Evolutionary conservation across 2,888 invertebrate species (phyloP), one percentile per base, ranked within the genome.

Genomic region (Drosophila trichaetosa): DNA sequence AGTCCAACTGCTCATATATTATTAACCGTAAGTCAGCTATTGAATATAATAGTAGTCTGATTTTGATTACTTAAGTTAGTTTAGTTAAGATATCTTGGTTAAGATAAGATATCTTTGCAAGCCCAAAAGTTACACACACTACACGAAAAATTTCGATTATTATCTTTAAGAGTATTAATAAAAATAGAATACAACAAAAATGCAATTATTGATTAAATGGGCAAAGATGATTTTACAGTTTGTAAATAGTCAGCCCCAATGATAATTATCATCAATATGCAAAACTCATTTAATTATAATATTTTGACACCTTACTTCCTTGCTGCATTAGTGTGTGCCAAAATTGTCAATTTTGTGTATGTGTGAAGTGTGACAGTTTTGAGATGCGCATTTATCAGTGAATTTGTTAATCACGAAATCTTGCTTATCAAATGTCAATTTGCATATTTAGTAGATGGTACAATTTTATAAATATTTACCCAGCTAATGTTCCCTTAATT

Each of bases 181-280:
- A 11, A 34, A 52, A 34, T 56, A 33, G 18, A 13, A 56, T 51
- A 38, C 46, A 61, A 70, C 31, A 54, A 31, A 65, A 73, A 62
- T 52, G 66, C 48, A 60, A 51, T 51, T 54, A 51, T 48, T 62
- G 49, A 76, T 80, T 70, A 71, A 80, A 71, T 33, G 27, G 16
- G 7, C 38, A 31, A 10, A 52, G 42, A 76, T 78, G 81, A 78
- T 58, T 63, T 51, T n/a, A 68, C 72, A 71, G 11, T 64, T 72
- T 62, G 27, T 11, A 48, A 57, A 57, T 27, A 33, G 18, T 56
- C 27, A 51, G n/a, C 13, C 1, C 21, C 34, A 61, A 49, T 62
- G 54, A 49, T 33, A 21, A n/a, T 51, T n/a, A 18, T 33, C 33
- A 33, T 33, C 33, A 33, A 33, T 42, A 54, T 46, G 33, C n/a